Conservation (phyloP, 2,113 vertebrate genomes). For the Lichenostomus cassidix region DNA sequence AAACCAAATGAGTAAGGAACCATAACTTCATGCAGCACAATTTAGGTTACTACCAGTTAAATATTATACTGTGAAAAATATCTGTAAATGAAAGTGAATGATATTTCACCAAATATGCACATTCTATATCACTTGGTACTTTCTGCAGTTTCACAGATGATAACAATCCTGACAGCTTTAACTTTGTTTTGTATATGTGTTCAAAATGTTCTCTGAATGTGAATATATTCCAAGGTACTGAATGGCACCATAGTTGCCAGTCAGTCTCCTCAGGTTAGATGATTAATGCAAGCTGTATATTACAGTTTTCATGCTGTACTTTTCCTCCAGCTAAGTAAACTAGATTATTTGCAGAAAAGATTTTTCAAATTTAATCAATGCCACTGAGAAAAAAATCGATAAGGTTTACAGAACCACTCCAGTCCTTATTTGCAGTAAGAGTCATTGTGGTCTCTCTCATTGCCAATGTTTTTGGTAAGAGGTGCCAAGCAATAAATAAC, state of each 20-base stretch:
- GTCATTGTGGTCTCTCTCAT: not conserved
- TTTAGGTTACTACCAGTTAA: not conserved
- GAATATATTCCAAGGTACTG: not conserved
- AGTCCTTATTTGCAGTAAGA: not conserved
- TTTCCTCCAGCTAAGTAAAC: not conserved
- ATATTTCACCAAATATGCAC: not conserved
- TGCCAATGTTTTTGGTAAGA: not conserved
- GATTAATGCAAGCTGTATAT: not conserved
- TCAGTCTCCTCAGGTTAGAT: not conserved
- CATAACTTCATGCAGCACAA: not conserved
- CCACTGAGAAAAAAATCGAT: not conserved
- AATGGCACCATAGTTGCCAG: not conserved
- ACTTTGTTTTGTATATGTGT: not conserved
- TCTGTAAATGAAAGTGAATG: not conserved
- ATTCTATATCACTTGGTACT: not conserved
- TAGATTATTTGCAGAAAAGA: not conserved
- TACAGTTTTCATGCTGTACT: not conserved
- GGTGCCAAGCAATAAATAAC: not conserved
- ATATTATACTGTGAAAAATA: not conserved
- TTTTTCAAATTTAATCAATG: conserved; percentile 37
- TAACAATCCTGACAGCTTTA: not conserved
- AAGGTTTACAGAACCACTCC: not conserved
- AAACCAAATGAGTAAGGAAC: not conserved
- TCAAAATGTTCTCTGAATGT: not conserved
- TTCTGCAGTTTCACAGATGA: not conserved